Percentiles rank a stretch among this genome's conserved stretches.
Evolutionary conservation across 2,888 invertebrate species (phyloP).

Genomic region (Aspidiotus destructor): DNA sequence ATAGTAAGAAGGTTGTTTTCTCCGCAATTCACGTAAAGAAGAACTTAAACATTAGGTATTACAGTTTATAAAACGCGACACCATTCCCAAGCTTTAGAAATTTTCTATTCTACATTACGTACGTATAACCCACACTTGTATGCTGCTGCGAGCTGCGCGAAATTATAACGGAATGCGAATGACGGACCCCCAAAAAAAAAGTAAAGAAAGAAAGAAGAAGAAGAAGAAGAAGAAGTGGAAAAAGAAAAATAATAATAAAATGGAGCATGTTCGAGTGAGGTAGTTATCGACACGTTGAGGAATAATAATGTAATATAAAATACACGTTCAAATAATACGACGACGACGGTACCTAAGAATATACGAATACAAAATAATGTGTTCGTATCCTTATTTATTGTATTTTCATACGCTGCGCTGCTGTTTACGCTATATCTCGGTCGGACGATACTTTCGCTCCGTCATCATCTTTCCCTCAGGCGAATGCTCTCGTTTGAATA

Average conservation of each 20-base stretch:
- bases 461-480: neutral
- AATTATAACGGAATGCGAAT: no score
- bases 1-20: neutral
- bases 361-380: no score
- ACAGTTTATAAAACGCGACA: neutral
- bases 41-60: neutral
- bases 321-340: neutral
- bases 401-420: neutral
- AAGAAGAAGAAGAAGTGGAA: neutral
- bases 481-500: slow-evolving; percentile 16
- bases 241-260: neutral
- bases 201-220: no score
- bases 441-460: slow-evolving; percentile 9
- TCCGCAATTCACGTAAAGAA: neutral
- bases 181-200: no score
- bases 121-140: no score
- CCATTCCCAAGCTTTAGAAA: neutral
- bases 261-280: slow-evolving; percentile 9
- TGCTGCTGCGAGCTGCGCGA: no score
- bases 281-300: slow-evolving; percentile 14
- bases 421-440: slow-evolving; percentile 2
- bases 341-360: no score
- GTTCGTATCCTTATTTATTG: slow-evolving; percentile 11
- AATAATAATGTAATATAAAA: slow-evolving; percentile 3
- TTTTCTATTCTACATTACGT: neutral